Base-by-base conservation (phyloP, 2,888 invertebrate genomes). In the Leucoma salicis region DNA sequence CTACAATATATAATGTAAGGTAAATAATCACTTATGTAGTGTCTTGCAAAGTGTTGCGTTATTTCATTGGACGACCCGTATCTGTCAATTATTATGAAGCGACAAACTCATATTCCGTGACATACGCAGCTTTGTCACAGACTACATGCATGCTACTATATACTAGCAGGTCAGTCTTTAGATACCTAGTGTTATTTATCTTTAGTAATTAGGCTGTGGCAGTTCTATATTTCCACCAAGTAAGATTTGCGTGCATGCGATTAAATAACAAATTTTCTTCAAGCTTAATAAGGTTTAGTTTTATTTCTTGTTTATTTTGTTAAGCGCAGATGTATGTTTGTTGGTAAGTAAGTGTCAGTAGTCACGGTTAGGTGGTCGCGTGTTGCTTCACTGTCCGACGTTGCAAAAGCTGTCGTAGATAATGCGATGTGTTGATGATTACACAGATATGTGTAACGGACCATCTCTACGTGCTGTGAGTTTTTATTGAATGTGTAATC, bases 381-480 rank as follows among this genome's bases (percentile, higher is more conserved):
- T 60, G 70, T 84, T 84, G 78, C 84, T 74, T 74, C 85, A 86
- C 63, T 66, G 63, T 65, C 65, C 62, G 74, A 72, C 73, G 81
- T 84, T 84, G 85, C 83, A 75, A 82, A 74, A 80, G 80, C 75
- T 82, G 82, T 81, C 80, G 81, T 74, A 70, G 75, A 68, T 74
- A 75, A 74, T 74, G 66, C 62, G 66, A 59, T 65, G 66, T 63
- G 49, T 59, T 66, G 77, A 74, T 76, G 72, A 71, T 75, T 75
- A 77, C 72, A 62, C 70, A 66, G 79, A 75, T 79, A 79, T 74
- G 78, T 79, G 75, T 82, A 84, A 83, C 82, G 80, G 81, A 66
- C 70, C 73, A 70, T 72, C 70, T 74, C 74, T 66, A 77, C 78
- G 75, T 76, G 74, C 70, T 67, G 66, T 53, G 60, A 48, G 42